These are phyloP conservation scores for Trichogramma evanescens DNA, from an alignment of 2,888 invertebrate genomes.

Conservation along the genomic window DNA sequence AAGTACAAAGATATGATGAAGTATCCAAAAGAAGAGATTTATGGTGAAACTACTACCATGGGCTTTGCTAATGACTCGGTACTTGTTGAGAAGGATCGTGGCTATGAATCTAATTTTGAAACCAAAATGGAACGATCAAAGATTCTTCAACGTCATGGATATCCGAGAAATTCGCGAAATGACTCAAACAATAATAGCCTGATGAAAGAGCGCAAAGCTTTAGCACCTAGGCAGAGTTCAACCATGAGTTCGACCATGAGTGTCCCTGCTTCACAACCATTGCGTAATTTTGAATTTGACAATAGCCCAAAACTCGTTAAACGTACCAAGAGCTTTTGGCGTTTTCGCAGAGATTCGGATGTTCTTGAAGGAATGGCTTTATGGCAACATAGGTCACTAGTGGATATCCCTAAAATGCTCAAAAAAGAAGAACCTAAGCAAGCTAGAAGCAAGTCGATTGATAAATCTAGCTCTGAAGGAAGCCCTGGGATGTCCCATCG, in stretches of 20 bases:
- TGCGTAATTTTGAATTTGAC: constrained; percentile 51
- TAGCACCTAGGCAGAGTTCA: constrained; percentile 50
- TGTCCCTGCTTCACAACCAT: constrained; percentile 25
- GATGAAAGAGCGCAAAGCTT: constrained; percentile 47
- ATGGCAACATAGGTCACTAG: constrained; percentile 79
- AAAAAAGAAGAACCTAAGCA: constrained; percentile 52
- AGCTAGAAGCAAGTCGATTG: constrained; percentile 39
- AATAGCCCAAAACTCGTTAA: constrained; percentile 55
- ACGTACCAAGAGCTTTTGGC: constrained; percentile 80
- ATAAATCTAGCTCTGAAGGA: constrained; percentile 28
- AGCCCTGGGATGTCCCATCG: constrained; percentile 21
- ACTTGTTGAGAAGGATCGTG: constrained; percentile 38
- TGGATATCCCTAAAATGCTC: constrained; percentile 61
- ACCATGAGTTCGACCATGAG: constrained; percentile 31
- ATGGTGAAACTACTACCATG: constrained; percentile 22
- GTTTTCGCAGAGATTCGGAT: constrained; percentile 67
- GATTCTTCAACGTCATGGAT: constrained; percentile 35
- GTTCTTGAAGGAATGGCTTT: constrained; percentile 80
- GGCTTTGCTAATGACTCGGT: constrained; percentile 6
- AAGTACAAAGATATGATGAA: constrained; percentile 19
- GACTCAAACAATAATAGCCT: constrained; percentile 42
- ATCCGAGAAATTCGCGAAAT: constrained; percentile 25
- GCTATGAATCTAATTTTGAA: constrained; percentile 45
- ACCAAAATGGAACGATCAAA: constrained; percentile 42
- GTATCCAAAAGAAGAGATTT: constrained; percentile 35